Conservation (phyloP, 2,113 vertebrate genomes). For the Alexandromys fortis region DNA sequence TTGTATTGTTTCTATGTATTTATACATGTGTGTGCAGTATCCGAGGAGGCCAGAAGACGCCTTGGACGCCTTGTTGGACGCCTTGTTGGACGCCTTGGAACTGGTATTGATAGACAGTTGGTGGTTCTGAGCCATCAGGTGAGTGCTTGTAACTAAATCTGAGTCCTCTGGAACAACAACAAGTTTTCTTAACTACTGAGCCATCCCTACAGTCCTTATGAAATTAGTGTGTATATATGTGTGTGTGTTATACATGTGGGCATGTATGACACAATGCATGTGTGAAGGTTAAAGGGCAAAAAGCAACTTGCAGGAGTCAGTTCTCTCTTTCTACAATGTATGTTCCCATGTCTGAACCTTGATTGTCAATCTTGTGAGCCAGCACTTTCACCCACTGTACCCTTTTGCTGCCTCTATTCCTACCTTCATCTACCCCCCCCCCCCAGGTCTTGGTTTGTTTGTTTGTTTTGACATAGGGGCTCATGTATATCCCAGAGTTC, state of each 20-base stretch:
- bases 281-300: neutral
- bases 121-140: neutral
- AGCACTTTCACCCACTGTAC: neutral
- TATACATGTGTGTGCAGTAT: neutral
- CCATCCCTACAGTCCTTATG: neutral
- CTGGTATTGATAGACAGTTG: neutral
- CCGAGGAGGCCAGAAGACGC: no score
- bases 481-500: neutral
- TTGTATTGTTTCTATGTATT: neutral
- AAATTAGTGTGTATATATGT: neutral
- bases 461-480: neutral
- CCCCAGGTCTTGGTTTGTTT: no score
- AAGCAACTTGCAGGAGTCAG: neutral
- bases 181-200: neutral
- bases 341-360: neutral
- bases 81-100: no score
- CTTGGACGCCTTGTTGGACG: no score
- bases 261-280: neutral
- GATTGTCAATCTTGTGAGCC: neutral
- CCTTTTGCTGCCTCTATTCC: neutral
- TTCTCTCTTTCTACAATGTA: neutral
- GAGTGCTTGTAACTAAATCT: neutral
- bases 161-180: neutral
- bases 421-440: no score
- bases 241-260: neutral